Conservation (phyloP, 2,113 vertebrate species). For the Xyrauchen texanus region DNA sequence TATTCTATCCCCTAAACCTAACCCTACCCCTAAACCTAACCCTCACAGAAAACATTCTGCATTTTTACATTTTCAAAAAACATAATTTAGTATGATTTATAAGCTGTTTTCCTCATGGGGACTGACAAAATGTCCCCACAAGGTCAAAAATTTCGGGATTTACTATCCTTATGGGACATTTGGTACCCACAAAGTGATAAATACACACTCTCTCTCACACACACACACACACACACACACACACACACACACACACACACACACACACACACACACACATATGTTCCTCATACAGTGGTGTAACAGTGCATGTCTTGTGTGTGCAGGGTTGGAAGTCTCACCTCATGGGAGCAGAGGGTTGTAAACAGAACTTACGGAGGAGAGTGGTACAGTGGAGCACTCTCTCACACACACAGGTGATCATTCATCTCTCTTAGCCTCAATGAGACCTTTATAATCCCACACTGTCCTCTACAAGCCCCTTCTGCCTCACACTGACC, state of each 20-base stretch:
- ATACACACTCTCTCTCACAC: too few relatives aligned
- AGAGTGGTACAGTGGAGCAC: conserved; percentile 71
- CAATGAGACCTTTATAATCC: conserved; percentile 16
- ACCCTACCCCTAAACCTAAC: too few relatives aligned
- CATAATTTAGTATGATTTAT: too few relatives aligned
- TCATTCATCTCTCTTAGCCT: conserved; percentile 65
- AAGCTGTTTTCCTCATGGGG: too few relatives aligned
- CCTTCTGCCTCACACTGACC: conserved; percentile 39
- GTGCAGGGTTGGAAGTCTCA: conserved; percentile 90
- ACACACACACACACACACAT: too few relatives aligned
- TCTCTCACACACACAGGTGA: conserved; percentile 75
- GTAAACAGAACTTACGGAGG: conserved; percentile 85
- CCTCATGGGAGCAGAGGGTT: conserved; percentile 85
- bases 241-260: neutral
- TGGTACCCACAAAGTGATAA: too few relatives aligned
- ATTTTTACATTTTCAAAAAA: too few relatives aligned
- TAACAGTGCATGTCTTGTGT: conserved; percentile 55
- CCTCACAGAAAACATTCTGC: too few relatives aligned
- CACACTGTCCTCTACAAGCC: conserved; percentile 31
- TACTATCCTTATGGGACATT: too few relatives aligned
- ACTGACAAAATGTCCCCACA: too few relatives aligned
- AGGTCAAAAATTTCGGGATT: too few relatives aligned
- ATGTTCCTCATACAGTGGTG: neutral
- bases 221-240: neutral
- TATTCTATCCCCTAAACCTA: too few relatives aligned